phyloP scores from a whole-genome alignment of 2,113 vertebrate species.

The Crotalus helleri region DNA sequence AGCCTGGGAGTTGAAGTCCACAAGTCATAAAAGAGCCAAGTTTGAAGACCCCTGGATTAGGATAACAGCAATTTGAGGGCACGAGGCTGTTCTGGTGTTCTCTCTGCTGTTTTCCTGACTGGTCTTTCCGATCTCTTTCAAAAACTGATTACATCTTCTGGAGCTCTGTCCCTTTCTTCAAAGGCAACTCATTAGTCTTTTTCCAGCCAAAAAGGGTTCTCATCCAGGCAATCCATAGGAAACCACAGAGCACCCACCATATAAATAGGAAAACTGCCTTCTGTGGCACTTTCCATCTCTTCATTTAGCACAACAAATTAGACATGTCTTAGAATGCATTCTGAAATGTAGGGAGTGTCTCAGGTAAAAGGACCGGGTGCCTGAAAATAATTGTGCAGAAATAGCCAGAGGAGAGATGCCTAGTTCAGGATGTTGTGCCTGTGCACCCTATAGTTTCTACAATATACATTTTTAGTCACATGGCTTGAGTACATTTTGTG shows the following conservation, averaged over 20 bases:
- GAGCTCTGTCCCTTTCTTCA: neutral
- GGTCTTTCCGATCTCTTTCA: neutral
- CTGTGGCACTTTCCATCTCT: neutral
- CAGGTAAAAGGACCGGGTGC: neutral
- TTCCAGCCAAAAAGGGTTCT: neutral
- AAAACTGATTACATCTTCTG: neutral
- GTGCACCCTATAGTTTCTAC: neutral
- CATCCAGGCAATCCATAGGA: neutral
- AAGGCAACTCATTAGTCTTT: neutral
- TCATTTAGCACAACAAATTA: neutral
- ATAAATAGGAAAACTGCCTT: neutral
- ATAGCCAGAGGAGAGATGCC: neutral
- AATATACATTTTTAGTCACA: neutral
- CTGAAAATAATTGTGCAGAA: neutral
- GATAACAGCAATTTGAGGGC: neutral
- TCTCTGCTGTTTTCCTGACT: neutral
- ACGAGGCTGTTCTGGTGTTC: neutral
- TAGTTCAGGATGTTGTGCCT: neutral
- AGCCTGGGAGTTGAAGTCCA: no score
- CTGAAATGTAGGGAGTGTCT: neutral
- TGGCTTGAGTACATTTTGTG: neutral
- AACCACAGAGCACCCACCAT: neutral
- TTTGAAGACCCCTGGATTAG: no score
- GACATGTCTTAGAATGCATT: neutral
- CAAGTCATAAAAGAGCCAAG: no score